Base-by-base conservation (phyloP, 2,797 vertebrate genomes). In the Periophthalmus magnuspinnatus region DNA sequence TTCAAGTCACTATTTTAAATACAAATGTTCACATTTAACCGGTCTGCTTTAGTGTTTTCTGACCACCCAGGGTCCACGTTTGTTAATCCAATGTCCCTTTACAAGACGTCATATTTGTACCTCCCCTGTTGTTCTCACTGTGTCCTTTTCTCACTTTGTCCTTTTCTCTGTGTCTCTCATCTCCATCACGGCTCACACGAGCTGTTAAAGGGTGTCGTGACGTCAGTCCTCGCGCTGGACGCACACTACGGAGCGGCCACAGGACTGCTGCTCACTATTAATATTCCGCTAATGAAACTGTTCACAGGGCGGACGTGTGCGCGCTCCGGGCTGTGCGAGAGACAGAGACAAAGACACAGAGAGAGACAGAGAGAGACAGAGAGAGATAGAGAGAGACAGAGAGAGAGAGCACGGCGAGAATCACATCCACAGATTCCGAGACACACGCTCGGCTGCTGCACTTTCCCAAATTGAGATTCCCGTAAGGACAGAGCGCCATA, bases 391-490 rank as follows among this genome's bases (percentile, higher is more conserved):
- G n/a, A n/a, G n/a, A n/a, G n/a, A n/a, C n/a, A n/a, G 79, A 60
- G 75, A 63, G 24, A 72, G 50, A 6, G 55, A 10, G 17, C 5
- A 57, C 24, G 22, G 55, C 13, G 22, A 32, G 2, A 21, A 28
- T 21, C 36, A 45, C 61, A 10, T 8, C 61, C 13, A 17, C 74
- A 67, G 75, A 83, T 72, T 76, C 79, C 80, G 84, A 68, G 68
- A 79, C 83, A 80, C 72, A 75, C 70, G 36, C 47, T 33, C 45
- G 48, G 36, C 24, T 73, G 78, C 79, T 59, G 79, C 89, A 83
- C 82, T 87, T 84, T 68, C 68, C 63, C 71, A 78, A 81, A 86
- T 78, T 84, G 70, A 86, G 84, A 88, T 72, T 68, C 72, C 76
- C 56, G 68, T 74, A 74, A 73, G 72, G 67, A 36, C 38, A 34